A percentile compares a stretch with the other conserved stretches of the same genome.
These are phyloP conservation scores for Drosophila equinoxialis DNA, from an alignment of 1,140 invertebrate genomes.

Conservation along the genomic window DNA sequence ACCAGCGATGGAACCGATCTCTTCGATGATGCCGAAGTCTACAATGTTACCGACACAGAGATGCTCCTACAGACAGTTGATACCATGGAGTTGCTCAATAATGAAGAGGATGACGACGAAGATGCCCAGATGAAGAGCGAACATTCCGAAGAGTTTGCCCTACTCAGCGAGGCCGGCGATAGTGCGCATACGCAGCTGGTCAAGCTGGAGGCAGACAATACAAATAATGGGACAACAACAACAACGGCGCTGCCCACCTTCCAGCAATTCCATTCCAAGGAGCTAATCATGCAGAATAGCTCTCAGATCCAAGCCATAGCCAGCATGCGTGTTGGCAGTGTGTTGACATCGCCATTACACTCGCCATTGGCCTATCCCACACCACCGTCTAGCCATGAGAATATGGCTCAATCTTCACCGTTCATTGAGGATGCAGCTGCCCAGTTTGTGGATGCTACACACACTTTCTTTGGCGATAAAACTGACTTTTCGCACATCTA, in stretches of 20 bases:
- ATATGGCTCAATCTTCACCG: constrained; percentile 83
- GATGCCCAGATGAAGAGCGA: constrained; percentile 85
- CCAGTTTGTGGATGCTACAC: constrained; percentile 74
- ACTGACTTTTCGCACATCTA: constrained; percentile 75
- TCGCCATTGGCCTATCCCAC: constrained; percentile 92
- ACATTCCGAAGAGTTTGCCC: constrained; percentile 79
- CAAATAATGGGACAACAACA: constrained; percentile 17
- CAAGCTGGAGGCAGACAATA: constrained; percentile 57
- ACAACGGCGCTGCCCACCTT: constrained; percentile 92
- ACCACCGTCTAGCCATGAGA: constrained; percentile 92
- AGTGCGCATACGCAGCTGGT: constrained; percentile 58
- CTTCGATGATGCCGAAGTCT: constrained; percentile 86
- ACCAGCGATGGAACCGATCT: constrained; percentile 70
- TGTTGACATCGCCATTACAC: constrained; percentile 86
- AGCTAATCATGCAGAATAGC: constrained; percentile 82
- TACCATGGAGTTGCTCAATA: constrained; percentile 88
- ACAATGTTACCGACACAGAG: constrained; percentile 88
- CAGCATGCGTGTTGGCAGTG: constrained; percentile 77
- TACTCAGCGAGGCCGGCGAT: constrained; percentile 60
- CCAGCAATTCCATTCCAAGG: constrained; percentile 88
- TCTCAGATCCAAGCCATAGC: constrained; percentile 83
- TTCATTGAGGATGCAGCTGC: constrained; percentile 79
- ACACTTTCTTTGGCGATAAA: constrained; percentile 78
- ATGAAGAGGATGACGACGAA: constrained; percentile 86
- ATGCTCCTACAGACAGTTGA: constrained; percentile 87